These are phyloP conservation scores for Tanaodytes sp. DNA, from an alignment of 2,888 invertebrate genomes.

Conservation along the genomic window DNA sequence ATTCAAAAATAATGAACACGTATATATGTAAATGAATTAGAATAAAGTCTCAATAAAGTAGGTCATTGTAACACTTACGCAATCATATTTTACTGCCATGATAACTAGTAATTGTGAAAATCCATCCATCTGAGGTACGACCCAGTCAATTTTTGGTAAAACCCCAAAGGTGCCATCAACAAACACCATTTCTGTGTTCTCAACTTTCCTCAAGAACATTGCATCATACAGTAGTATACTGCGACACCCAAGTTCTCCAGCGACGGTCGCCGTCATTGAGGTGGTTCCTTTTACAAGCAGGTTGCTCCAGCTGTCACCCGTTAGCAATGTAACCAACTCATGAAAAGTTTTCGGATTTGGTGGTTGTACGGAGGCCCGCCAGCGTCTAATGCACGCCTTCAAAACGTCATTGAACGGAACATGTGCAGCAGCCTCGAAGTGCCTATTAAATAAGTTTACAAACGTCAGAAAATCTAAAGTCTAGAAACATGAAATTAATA, in stretches of 20 bases:
- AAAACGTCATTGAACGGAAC: conserved; percentile 1
- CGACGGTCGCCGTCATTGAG: background rate
- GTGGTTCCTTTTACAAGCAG: background rate
- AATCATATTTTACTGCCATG: conserved; percentile 11
- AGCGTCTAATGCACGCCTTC: background rate
- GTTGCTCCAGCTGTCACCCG: conserved; percentile 1
- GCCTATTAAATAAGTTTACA: too few relatives aligned
- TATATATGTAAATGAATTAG: too few relatives aligned
- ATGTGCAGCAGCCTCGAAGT: background rate
- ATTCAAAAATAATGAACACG: too few relatives aligned
- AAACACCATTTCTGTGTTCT: background rate
- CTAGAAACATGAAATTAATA: too few relatives aligned
- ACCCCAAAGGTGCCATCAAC: conserved; percentile 14
- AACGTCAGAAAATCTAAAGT: too few relatives aligned
- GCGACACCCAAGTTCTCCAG: background rate
- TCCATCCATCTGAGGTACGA: conserved; percentile 4
- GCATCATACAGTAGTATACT: conserved; percentile 1
- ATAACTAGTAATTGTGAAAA: conserved; percentile 9
- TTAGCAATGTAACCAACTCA: background rate
- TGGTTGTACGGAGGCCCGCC: background rate
- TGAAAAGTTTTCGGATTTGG: conserved; percentile 5
- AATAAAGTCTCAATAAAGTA: too few relatives aligned
- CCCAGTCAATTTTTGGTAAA: conserved; percentile 4
- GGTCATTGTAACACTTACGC: conserved; percentile 24
- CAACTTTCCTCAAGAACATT: background rate